Evolutionary conservation across 2,888 invertebrate species (phyloP).

Genomic region (Spisula subtruncata): DNA sequence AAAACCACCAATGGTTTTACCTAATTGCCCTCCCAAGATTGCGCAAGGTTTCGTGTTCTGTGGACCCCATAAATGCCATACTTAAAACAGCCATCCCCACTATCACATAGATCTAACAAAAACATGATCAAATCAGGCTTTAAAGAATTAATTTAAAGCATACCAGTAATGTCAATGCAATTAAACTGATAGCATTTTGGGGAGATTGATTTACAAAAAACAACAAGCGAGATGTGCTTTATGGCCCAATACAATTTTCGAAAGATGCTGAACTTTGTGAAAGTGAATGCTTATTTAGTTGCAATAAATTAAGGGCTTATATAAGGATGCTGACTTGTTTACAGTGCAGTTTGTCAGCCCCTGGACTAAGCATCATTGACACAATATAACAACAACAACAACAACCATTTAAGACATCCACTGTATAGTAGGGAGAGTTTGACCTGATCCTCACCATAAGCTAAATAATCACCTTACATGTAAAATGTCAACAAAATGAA

Average conservation of each 20-base stretch:
- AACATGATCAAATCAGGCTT: background rate
- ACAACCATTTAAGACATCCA: too few species aligned
- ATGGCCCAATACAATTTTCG: background rate
- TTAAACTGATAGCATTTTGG: background rate
- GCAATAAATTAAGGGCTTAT: too few species aligned
- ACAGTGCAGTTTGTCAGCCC: too few species aligned
- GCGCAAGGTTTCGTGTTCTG: background rate
- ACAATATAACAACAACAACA: too few species aligned
- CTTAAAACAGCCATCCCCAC: background rate
- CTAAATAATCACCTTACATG: too few species aligned
- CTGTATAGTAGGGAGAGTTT: too few species aligned
- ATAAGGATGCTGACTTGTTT: too few species aligned
- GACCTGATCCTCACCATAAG: too few species aligned
- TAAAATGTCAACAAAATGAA: too few species aligned
- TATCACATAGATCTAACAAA: slow-evolving; percentile 7
- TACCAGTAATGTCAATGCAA: slow-evolving; percentile 1
- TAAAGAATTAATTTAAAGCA: slow-evolving; percentile 13
- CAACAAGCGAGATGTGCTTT: background rate
- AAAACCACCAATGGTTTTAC: background rate
- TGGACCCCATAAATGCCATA: background rate
- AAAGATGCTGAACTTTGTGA: too few species aligned
- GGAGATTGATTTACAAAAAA: background rate
- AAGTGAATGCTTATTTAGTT: too few species aligned
- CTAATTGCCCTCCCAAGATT: slow-evolving; percentile 13
- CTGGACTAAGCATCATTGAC: too few species aligned